These are phyloP conservation scores for Chaetura pelagica DNA, from an alignment of 2,113 vertebrate genomes.

Conservation along the genomic window DNA sequence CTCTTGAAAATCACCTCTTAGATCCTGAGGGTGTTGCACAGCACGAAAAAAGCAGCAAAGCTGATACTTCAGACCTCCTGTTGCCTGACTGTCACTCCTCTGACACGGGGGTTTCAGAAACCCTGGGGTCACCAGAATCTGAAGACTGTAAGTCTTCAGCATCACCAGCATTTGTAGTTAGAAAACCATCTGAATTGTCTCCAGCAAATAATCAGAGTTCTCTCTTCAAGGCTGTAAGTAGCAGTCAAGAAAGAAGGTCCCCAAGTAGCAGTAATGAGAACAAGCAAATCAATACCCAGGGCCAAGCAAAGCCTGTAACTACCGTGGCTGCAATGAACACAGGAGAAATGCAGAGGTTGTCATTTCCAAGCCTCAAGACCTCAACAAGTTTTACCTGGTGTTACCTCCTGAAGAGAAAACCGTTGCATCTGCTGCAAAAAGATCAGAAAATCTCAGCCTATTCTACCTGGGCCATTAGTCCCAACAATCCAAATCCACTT, in stretches of 20 bases:
- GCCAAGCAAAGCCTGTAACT: conserved; percentile 77
- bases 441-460: conserved; percentile 93
- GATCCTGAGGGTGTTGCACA: conserved; percentile 80
- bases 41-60: conserved; percentile 61
- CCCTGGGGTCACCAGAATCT: conserved; percentile 71
- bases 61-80: conserved; percentile 29
- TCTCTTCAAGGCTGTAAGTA: conserved; percentile 74
- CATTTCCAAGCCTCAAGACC: conserved; percentile 94
- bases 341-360: conserved; percentile 82
- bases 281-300: conserved; percentile 67
- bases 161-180: neutral
- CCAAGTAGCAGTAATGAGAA: conserved; percentile 70
- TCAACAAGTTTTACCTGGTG: conserved; percentile 95
- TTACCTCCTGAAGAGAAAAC: conserved; percentile 90
- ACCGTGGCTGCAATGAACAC: conserved; percentile 77
- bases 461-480: conserved; percentile 84
- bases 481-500: conserved; percentile 90
- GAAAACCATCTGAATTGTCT: conserved; percentile 63
- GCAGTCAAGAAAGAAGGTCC: conserved; percentile 80
- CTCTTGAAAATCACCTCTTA: conserved; percentile 82
- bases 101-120: conserved; percentile 71
- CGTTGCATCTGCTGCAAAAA: conserved; percentile 85
- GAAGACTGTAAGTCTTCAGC: conserved; percentile 71
- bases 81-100: conserved; percentile 51
- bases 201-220: conserved; percentile 56